phyloP scores from a whole-genome alignment of 2,113 vertebrate genomes.

The Rhegmatorhina hoffmannsi region DNA sequence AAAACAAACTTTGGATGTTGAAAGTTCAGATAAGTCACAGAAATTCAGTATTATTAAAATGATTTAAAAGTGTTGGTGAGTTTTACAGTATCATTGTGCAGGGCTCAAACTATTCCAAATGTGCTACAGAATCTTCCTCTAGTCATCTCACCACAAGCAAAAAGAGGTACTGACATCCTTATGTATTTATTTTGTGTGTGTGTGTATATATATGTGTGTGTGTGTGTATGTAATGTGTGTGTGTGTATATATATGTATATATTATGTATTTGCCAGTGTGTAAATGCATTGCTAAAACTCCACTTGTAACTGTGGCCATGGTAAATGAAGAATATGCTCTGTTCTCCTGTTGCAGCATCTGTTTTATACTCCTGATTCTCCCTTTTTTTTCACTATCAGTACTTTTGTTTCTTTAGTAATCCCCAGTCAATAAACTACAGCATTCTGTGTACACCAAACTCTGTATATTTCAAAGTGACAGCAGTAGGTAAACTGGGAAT shows the following conservation, averaged over 20 bases:
- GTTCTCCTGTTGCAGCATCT: not conserved
- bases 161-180: not conserved
- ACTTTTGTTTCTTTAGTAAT: slow-evolving; percentile 3
- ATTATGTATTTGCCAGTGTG: not conserved
- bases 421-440: not conserved
- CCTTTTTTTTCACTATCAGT: not conserved
- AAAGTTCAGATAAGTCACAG: not conserved
- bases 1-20: not conserved
- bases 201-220: no score
- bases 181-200: no score
- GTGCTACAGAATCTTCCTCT: not conserved
- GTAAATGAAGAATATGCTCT: not conserved
- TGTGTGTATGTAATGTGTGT: no score
- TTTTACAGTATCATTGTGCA: not conserved
- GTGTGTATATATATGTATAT: no score
- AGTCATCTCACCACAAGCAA: not conserved
- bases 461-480: not conserved
- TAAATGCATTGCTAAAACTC: not conserved
- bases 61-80: not conserved
- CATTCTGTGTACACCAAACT: not conserved
- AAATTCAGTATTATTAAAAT: not conserved
- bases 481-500: not conserved
- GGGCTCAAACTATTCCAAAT: not conserved
- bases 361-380: not conserved
- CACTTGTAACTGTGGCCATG: rapidly evolving